Evolutionary conservation across 2,113 vertebrate species (phyloP).

Genomic region (Vidua macroura): DNA sequence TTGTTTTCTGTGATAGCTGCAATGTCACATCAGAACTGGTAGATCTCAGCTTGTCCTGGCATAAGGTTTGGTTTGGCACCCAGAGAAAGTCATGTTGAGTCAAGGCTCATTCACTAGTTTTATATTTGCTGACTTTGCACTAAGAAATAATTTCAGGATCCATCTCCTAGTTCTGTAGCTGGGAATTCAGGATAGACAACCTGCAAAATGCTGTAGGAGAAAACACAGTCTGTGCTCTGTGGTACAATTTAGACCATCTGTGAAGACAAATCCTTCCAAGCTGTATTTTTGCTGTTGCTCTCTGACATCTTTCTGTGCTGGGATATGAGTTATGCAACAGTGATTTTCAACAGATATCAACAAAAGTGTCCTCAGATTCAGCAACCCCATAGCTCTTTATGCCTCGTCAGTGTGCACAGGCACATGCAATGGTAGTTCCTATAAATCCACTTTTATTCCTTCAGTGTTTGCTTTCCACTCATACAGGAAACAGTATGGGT

Average conservation of each 20-base stretch:
- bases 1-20: background rate
- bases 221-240: background rate
- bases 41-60: background rate
- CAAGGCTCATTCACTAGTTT: background rate
- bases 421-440: background rate
- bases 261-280: constrained; percentile 13
- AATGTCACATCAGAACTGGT: background rate
- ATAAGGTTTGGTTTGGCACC: background rate
- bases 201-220: background rate
- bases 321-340: background rate
- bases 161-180: background rate
- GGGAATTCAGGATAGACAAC: background rate
- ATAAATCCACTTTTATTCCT: background rate
- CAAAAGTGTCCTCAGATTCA: background rate
- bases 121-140: background rate
- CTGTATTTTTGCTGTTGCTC: background rate
- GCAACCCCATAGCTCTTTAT: background rate
- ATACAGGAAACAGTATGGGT: background rate
- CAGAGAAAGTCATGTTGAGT: background rate
- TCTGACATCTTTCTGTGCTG: background rate
- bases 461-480: background rate
- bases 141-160: background rate
- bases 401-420: background rate
- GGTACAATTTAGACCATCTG: background rate
- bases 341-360: background rate